These are phyloP conservation scores for Eupeodes latifasciatus DNA, from an alignment of 2,888 invertebrate genomes.

Conservation along the genomic window DNA sequence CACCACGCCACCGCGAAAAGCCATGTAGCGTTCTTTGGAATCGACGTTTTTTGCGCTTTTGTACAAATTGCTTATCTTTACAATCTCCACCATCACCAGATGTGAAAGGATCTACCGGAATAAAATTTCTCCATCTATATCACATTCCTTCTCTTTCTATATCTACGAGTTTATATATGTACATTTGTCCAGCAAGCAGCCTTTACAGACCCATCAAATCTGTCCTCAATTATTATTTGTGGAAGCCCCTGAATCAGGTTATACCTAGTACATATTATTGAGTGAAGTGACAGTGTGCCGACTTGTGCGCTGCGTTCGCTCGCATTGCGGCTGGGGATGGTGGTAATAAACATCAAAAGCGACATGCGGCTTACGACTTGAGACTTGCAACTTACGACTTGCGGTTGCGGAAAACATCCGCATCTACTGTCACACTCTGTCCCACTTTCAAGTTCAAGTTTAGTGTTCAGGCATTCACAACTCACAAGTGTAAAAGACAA, in stretches of 20 bases:
- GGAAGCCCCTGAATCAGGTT: conserved; percentile 23
- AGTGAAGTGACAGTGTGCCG: neutral
- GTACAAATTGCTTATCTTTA: conserved; percentile 38
- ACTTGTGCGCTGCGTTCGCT: neutral
- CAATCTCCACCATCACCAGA: neutral
- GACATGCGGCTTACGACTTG: conserved; percentile 52
- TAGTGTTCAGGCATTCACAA: conserved; percentile 45
- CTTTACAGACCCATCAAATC: conserved; percentile 27
- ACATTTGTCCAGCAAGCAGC: neutral
- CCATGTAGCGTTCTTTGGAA: conserved; percentile 27
- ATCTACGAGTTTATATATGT: neutral
- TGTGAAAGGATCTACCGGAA: conserved; percentile 59
- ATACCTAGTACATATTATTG: neutral
- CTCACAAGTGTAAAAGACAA: conserved; percentile 43
- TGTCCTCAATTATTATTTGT: conserved; percentile 37
- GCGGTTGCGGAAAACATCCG: conserved; percentile 59
- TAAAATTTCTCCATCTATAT: conserved; percentile 57
- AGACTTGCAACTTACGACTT: conserved; percentile 51
- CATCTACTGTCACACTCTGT: conserved; percentile 48
- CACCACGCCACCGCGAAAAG: neutral
- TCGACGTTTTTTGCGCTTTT: conserved; percentile 32
- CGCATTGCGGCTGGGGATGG: neutral
- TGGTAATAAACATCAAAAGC: conserved; percentile 63
- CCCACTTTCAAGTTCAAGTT: conserved; percentile 73
- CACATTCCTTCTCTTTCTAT: conserved; percentile 26